Evolutionary conservation across 2,888 invertebrate genomes (phyloP).

Genomic region (Tenthredo mesomela): DNA sequence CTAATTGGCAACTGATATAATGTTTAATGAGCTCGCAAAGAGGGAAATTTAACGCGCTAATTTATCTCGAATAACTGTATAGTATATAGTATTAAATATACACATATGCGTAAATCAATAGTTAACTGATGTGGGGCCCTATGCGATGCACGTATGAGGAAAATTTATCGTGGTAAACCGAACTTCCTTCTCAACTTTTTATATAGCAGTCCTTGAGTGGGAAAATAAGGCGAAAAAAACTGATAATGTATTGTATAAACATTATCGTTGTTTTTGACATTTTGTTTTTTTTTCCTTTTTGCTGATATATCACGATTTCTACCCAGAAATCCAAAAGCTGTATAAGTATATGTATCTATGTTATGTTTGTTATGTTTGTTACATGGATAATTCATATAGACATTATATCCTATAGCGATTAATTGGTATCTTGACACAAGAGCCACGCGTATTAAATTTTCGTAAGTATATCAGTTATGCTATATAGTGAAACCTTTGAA

Average conservation of each 20-base stretch:
- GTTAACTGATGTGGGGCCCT: background rate
- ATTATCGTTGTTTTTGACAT: background rate
- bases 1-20: background rate
- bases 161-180: background rate
- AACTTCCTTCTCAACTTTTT: background rate
- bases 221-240: background rate
- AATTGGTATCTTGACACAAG: background rate
- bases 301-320: background rate
- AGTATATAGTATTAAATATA: too few species aligned
- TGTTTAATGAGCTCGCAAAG: background rate
- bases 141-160: background rate
- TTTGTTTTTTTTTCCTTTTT: background rate
- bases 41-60: background rate
- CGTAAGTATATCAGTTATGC: background rate
- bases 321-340: background rate
- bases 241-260: background rate
- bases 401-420: background rate
- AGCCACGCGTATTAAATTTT: background rate
- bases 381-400: background rate
- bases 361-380: background rate
- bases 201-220: background rate
- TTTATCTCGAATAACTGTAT: background rate
- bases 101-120: background rate
- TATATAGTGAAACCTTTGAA: constrained; percentile 15
- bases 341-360: background rate